Base-by-base conservation (phyloP, 2,888 invertebrate genomes). In the Orthosia cruda region DNA sequence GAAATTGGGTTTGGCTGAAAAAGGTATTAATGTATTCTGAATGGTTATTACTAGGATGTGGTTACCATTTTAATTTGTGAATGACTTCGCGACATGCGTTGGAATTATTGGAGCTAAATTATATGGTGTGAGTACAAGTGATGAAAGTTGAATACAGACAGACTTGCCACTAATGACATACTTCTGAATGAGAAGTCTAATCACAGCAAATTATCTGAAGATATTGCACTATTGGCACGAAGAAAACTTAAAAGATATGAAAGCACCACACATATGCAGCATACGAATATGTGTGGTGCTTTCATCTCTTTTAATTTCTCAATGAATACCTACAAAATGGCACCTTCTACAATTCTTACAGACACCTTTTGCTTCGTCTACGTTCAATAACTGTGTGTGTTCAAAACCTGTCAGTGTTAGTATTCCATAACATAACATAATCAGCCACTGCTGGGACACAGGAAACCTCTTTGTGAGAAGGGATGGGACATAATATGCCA, bases 41-140 rank as follows among this genome's bases (percentile, higher is more conserved):
- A 74, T 72, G 40, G 66, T 84, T 71, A 85, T 78, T 68, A 69
- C 85, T 87, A 79, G 66, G 65, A 77, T 73, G 75, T 47, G 16
- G 7, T 69, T 59, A 26, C 15, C 65, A 62, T 72, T 57, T 63
- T 64, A 40, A 66, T 64, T 57, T 73, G 70, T 59, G 62, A 52
- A 55, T 18, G 52, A 55, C 55, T 55, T 55, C 23, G n/a, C 63
- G 40, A 52, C 18, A 15, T 49, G 9, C 2, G 54, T 54, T 54
- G 20, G 16, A 52, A 20, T 69, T 20, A 64, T 50, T 74, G 74
- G 54, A 32, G 7, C 20, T 47, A 55, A 63, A 74, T 74, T 63
- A 32, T 55, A 67, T 47, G 40, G 45, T 20, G 26, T 23, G 72
- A 20, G 20, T 66, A 59, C 58, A 47, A 26, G 73, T 9, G 50